phyloP scores from a whole-genome alignment of 2,113 vertebrate genomes.

The Oreocharis arfaki region DNA sequence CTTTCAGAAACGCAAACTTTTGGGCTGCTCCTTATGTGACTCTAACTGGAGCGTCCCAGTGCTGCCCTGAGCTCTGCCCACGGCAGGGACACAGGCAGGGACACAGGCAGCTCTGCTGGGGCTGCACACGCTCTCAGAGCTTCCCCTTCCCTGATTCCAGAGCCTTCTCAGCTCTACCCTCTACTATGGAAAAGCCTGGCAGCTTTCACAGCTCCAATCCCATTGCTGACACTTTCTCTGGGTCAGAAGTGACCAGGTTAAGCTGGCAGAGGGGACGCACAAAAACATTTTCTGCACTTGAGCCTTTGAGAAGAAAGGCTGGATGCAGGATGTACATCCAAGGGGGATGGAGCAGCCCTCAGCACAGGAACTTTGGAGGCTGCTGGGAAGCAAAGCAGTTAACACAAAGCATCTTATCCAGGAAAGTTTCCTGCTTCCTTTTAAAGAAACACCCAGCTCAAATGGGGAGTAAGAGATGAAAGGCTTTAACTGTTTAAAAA shows the following conservation, averaged over 20 bases:
- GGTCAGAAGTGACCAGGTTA: background rate
- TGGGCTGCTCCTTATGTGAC: background rate
- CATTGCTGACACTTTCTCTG: background rate
- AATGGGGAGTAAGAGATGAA: background rate
- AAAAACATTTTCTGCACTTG: background rate
- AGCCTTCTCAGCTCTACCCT: background rate
- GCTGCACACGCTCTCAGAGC: background rate
- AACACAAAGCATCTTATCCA: background rate
- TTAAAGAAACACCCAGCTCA: background rate
- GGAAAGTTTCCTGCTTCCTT: background rate
- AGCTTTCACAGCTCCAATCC: background rate
- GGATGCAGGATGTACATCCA: background rate
- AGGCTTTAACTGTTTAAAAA: background rate
- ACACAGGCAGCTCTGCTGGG: background rate
- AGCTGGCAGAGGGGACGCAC: background rate
- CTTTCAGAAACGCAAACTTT: background rate
- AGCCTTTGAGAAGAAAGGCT: background rate
- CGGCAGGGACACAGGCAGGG: accelerated
- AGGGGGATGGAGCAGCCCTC: background rate
- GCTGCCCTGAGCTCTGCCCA: background rate
- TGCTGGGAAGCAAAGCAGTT: background rate
- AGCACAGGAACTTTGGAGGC: background rate
- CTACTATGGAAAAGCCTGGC: background rate
- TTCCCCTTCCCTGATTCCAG: background rate
- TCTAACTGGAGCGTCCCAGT: background rate